Base-by-base conservation (phyloP, 2,888 invertebrate genomes). In the Labia minor region DNA sequence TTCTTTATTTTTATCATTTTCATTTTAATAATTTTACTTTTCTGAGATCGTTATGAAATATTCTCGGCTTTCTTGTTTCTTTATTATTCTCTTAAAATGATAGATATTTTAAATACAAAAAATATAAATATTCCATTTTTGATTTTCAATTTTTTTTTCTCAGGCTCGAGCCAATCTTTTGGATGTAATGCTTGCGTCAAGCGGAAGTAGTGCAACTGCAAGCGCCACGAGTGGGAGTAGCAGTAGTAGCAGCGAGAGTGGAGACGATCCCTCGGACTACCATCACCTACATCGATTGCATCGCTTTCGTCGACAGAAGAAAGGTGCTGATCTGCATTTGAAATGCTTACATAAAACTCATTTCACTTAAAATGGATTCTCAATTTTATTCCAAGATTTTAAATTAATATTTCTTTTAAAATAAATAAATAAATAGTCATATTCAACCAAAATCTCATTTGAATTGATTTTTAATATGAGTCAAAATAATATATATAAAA, bases 101-200 rank as follows among this genome's bases (percentile, higher is more conserved):
- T 62, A 67, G 70, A 66, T 64, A 70, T 62, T 49, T 1, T 62
- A 8, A 20, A 18, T 64, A 61, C 2, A 14, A 4, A 49, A 49
- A 49, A 49, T 49, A 16, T 49, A 49, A 49, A 49, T 68, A 64
- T 65, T 20, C 14, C 19, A 11, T 66, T 72, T 66, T 19, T 21
- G 37, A 37, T 0, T n/a, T 26, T 37, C 11, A 37, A 20, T 37
- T n/a, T 21, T 66, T 68, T 61, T n/a, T 63, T 66, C 63, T 66
- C 77, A 89, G 89, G 87, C 88, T 20, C 82, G 89, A 72, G 89
- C 88, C 33, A 89, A 87, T 77, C 79, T 89, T 4, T 77, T 89
- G 67, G 89, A 89, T 77, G 88, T 88, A 72, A 88, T 89, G 88
- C 78, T 89, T 75, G 86, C 87, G 18, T 87, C 88, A 6, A 87